Conservation (phyloP, 2,797 vertebrate species). For the Phoeniculus purpureus region DNA sequence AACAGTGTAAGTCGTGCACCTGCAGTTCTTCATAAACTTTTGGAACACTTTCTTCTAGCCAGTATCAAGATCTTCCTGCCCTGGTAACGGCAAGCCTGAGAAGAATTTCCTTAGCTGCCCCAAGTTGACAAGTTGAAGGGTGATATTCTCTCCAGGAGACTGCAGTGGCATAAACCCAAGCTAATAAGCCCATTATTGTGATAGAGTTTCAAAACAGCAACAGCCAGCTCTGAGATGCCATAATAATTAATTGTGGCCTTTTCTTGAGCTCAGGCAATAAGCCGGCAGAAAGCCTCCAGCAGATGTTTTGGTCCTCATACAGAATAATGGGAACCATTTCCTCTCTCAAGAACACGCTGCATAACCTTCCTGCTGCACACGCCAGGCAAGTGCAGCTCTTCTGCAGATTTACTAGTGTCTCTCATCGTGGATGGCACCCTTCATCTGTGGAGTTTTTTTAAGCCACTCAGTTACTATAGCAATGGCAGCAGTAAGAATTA, state of each 20-base stretch:
- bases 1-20: not conserved
- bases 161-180: not conserved
- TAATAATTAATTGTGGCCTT: constrained; percentile 34
- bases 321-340: not conserved
- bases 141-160: not conserved
- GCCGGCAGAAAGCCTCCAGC: constrained; percentile 3
- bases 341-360: not conserved
- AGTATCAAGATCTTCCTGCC: not conserved
- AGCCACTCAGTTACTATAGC: constrained; percentile 3
- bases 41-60: not conserved
- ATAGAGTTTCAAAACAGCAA: constrained; percentile 38
- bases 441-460: constrained; percentile 8
- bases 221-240: not conserved
- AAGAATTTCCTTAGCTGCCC: not conserved
- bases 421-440: not conserved
- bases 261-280: not conserved
- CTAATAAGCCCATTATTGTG: not conserved
- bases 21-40: not conserved
- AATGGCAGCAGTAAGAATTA: constrained; percentile 35
- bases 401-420: not conserved
- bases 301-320: constrained; percentile 17
- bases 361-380: not conserved
- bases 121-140: not conserved
- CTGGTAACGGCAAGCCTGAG: not conserved
- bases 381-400: not conserved